Evolutionary conservation across 2,797 vertebrate genomes (phyloP).

Genomic region (Tapirus indicus): DNA sequence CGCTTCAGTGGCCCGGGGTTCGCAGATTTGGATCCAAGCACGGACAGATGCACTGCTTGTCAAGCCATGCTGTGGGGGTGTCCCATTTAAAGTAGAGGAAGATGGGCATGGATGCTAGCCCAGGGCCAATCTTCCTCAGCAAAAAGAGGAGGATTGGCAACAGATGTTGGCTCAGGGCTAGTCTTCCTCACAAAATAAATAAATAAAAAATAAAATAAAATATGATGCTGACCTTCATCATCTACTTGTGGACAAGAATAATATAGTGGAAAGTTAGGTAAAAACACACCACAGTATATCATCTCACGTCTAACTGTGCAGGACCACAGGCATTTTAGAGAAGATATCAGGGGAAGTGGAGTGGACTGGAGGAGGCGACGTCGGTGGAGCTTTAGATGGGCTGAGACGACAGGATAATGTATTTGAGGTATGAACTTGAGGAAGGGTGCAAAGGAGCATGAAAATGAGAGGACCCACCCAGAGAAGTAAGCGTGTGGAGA

Average conservation of each 20-base stretch:
- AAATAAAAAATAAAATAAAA: background rate
- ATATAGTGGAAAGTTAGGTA: background rate
- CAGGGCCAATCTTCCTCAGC: too few relatives aligned
- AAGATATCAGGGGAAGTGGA: background rate
- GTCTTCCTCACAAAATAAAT: too few relatives aligned
- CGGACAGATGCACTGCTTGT: too few relatives aligned
- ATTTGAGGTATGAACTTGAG: background rate
- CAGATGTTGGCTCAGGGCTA: too few relatives aligned
- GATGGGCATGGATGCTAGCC: too few relatives aligned
- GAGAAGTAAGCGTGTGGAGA: background rate
- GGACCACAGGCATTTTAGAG: background rate
- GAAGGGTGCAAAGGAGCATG: background rate
- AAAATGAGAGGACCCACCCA: background rate
- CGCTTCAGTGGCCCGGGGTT: too few relatives aligned
- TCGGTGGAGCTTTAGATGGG: background rate
- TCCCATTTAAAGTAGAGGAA: too few relatives aligned
- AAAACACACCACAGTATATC: background rate
- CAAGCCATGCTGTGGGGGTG: too few relatives aligned
- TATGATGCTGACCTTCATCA: background rate
- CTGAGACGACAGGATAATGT: background rate
- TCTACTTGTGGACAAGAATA: background rate
- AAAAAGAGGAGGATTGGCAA: too few relatives aligned
- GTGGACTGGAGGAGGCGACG: background rate
- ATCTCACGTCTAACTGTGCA: background rate
- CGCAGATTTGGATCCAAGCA: too few relatives aligned